Evolutionary conservation across 2,888 invertebrate genomes (phyloP).

Genomic region (Lasioglossum lativentre): DNA sequence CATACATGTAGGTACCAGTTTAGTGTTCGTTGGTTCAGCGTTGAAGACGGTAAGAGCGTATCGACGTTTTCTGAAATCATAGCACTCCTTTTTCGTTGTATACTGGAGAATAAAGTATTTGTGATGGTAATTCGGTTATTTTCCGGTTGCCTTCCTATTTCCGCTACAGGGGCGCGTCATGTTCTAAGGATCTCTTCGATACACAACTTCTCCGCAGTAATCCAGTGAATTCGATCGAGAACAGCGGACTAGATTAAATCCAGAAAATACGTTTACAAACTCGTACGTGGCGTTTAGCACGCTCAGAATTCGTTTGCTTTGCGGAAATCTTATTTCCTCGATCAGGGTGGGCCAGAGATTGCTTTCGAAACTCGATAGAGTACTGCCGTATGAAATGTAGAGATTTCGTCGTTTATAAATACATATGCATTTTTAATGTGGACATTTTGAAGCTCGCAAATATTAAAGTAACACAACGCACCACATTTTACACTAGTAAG

Average conservation of each 20-base stretch:
- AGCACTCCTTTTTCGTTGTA: neutral
- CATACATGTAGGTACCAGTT: neutral
- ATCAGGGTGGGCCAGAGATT: conserved; percentile 23
- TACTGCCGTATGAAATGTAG: neutral
- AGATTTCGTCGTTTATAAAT: neutral
- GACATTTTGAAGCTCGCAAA: neutral
- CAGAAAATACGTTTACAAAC: conserved; percentile 48
- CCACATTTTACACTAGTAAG: neutral
- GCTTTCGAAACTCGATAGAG: conserved; percentile 27
- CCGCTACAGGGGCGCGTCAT: neutral
- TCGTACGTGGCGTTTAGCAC: conserved; percentile 32
- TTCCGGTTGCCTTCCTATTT: neutral
- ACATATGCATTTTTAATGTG: neutral
- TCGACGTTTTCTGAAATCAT: neutral
- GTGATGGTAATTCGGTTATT: neutral
- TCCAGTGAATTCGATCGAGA: conserved; percentile 32
- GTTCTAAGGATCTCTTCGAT: conserved; percentile 18
- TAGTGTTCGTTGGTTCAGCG: neutral
- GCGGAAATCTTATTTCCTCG: conserved; percentile 54
- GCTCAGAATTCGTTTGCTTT: conserved; percentile 42
- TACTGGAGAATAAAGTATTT: neutral
- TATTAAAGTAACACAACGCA: neutral
- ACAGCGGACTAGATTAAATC: conserved; percentile 49
- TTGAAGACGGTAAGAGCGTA: neutral
- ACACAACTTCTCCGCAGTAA: conserved; percentile 8